phyloP scores from a whole-genome alignment of 2,888 invertebrate species.

The Panorpa germanica region DNA sequence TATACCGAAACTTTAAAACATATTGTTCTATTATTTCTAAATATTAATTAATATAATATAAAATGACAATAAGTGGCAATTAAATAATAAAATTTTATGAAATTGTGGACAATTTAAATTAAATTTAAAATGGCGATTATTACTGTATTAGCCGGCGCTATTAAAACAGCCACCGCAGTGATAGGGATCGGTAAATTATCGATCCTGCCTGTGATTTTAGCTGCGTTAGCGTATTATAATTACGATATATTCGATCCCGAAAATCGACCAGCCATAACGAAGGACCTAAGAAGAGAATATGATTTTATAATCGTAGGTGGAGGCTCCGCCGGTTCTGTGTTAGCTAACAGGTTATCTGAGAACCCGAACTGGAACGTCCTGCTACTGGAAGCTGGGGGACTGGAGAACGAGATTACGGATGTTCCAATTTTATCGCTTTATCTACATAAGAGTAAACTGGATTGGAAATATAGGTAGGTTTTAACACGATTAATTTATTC shows the following conservation, averaged over 20 bases:
- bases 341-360: constrained; percentile 66
- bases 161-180: constrained; percentile 50
- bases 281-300: constrained; percentile 44
- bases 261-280: constrained; percentile 53
- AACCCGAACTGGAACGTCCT: constrained; percentile 60
- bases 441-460: constrained; percentile 74
- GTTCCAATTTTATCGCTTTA: constrained; percentile 74
- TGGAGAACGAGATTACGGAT: constrained; percentile 73
- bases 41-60: too few species aligned
- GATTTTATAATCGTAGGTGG: constrained; percentile 71
- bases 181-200: constrained; percentile 53
- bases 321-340: constrained; percentile 68
- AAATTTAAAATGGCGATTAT: constrained; percentile 16
- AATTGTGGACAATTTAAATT: neutral
- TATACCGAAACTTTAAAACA: too few species aligned
- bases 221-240: constrained; percentile 61
- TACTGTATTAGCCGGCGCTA: constrained; percentile 38
- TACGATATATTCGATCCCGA: constrained; percentile 75
- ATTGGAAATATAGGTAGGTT: constrained; percentile 86
- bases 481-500: too few species aligned
- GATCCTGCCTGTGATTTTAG: constrained; percentile 55
- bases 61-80: too few species aligned
- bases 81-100: too few species aligned
- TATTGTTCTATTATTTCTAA: too few species aligned
- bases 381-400: constrained; percentile 69